Base-by-base conservation (phyloP, 2,113 vertebrate species). In the Zosterops borbonicus region DNA sequence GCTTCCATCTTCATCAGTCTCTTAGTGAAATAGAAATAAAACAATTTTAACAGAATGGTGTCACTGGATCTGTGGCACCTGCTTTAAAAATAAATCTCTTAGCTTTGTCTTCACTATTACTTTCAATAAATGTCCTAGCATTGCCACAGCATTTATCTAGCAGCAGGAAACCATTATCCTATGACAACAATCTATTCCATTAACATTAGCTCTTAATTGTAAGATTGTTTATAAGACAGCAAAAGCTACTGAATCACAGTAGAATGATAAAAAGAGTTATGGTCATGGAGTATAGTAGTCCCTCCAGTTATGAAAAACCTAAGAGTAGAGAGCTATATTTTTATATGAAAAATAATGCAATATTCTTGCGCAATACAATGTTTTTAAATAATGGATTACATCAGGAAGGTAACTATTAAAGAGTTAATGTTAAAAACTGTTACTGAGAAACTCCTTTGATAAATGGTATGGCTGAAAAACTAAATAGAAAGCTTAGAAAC, bases 121-220 rank as follows among this genome's bases (percentile, higher is more conserved):
- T 98, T 98, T 98, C 97, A 97, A 97, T 98, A 97, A 98, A 97
- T 96, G 97, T 91, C 95, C 95, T 81, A 96, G 95, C 92, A 97
- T 97, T 97, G 97, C 96, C 88, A 95, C 90, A 95, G 96, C 96
- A 98, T 98, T 98, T 96, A 97, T 98, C 97, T 98, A 98, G 94
- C 97, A 97, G 97, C 97, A 95, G 97, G 98, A 98, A 97, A 95
- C 97, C 97, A 98, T 98, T 98, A 98, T 97, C 96, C 97, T 96
- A 86, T 97, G 97, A 98, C 96, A 98, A 97, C 97, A 98, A 96
- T 96, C 94, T 98, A 96, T 97, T 92, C 97, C 97, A 98, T 98
- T 98, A 98, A 98, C 97, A 98, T 98, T 98, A 98, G 96, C 96
- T 98, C 97, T 98, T 98, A 98, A 98, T 98, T 98, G 97, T 98